Base-by-base conservation (phyloP, 2,113 vertebrate species). In the Porphyrio hochstetteri region DNA sequence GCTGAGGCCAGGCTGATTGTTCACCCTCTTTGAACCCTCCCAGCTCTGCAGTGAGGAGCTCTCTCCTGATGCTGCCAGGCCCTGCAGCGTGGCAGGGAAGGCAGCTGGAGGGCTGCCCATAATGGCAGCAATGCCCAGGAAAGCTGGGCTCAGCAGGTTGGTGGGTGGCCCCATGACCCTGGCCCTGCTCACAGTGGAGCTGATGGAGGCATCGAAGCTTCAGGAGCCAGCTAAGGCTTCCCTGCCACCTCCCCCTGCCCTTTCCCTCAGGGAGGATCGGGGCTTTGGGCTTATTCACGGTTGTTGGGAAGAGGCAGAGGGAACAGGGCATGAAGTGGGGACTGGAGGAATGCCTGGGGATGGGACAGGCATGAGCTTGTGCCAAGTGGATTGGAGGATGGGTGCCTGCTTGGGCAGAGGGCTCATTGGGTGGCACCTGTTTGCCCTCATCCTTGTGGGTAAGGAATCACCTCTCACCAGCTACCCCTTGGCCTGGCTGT, bases 111-210 rank as follows among this genome's bases (percentile, higher is more conserved):
- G 9, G 28, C 79, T 96, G 94, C 74, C 92, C 12, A 0, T n/a
- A 4, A 21, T 0, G 0, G 52, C 74, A 86, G 87, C 10, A 9
- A 0, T 77, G 78, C 82, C 53, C 9, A 5, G 92, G 87, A 93
- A 93, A 89, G 90, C 95, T 92, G 81, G 76, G 82, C 93, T 97
- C 96, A 95, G 96, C 97, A 96, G 72, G 57, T 57, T 92, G 52
- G 13, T 8, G 13, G 9, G 56, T n/a, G 42, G 82, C 74, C 93
- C 75, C 7, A 3, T 97, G 96, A 96, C 75, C 11, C 13, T 2
- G 27, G 75, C 48, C 61, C 38, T 0, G 2, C 61, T 88, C 2
- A 1, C 72, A 78, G 86, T 63, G 61, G 61, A 93, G 86, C 91
- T 94, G 90, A 94, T 68, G 55, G 57, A 87, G 59, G 36, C 71